Evolutionary conservation across 92 coral and sea anemone genomes (phyloP).

Genomic region (Actinernus sp.): DNA sequence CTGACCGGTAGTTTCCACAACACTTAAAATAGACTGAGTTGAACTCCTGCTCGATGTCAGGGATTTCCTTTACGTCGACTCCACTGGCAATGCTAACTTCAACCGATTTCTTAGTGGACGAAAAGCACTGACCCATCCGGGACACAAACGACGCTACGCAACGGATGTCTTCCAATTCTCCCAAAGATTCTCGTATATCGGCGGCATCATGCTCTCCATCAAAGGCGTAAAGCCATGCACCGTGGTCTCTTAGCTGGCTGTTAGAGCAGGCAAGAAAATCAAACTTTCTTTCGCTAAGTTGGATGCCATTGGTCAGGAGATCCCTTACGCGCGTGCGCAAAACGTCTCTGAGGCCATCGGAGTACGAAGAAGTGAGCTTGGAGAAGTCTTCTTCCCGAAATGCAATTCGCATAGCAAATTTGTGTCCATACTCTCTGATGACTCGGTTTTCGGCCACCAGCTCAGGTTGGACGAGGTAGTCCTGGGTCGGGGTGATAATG

Average conservation of each 20-base stretch:
- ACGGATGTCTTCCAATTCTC: slow-evolving; percentile 78
- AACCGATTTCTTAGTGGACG: slow-evolving; percentile 91
- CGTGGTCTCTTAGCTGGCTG: slow-evolving; percentile 93
- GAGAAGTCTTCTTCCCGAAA: slow-evolving; percentile 96
- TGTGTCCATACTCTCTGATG: slow-evolving; percentile 80
- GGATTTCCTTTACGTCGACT: slow-evolving; percentile 47
- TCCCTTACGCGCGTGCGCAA: slow-evolving; percentile 65
- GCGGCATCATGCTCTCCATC: slow-evolving; percentile 62
- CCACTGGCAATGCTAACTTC: slow-evolving; percentile 74
- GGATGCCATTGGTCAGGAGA: slow-evolving; percentile 50
- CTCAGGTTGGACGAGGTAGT: slow-evolving; percentile 82
- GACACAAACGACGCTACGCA: slow-evolving; percentile 97
- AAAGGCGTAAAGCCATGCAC: slow-evolving; percentile 88
- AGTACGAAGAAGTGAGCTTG: slow-evolving; percentile 63
- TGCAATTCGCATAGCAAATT: slow-evolving; percentile 82
- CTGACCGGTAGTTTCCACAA: slow-evolving; percentile 43
- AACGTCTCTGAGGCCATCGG: slow-evolving; percentile 68
- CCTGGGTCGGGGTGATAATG: slow-evolving; percentile 92
- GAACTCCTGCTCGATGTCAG: slow-evolving; percentile 61
- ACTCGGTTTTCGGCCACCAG: slow-evolving; percentile 94
- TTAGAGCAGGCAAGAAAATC: slow-evolving; percentile 93
- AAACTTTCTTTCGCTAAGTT: slow-evolving; percentile 65
- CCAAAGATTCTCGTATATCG: slow-evolving; percentile 80
- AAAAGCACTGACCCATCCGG: slow-evolving; percentile 98
- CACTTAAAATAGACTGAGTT: slow-evolving; percentile 54